A percentile compares a stretch with the other conserved stretches of the same genome.
These are phyloP conservation scores for Drosophila flavopinicola DNA, from an alignment of 2,888 invertebrate species.

Conservation along the genomic window DNA sequence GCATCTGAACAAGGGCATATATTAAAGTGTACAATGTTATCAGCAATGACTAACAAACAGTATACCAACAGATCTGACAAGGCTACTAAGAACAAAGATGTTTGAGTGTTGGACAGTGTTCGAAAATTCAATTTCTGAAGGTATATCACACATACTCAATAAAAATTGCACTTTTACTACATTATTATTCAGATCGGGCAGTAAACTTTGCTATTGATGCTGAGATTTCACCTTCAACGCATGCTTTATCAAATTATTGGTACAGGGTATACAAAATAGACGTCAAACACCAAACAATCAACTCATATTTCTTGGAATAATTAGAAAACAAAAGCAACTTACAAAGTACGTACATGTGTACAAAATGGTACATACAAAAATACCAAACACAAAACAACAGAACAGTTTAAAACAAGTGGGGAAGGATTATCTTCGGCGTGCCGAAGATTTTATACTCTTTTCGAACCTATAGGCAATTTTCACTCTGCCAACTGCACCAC, in stretches of 20 bases:
- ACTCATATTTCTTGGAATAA: conserved; percentile 47
- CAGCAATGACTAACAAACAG: conserved; percentile 19
- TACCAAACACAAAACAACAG: conserved; percentile 5
- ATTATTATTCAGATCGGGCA: too few species aligned
- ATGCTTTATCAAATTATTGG: neutral
- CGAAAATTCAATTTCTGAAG: neutral
- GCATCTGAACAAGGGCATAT: conserved; percentile 4
- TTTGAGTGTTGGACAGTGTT: neutral
- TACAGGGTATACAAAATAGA: conserved; percentile 1
- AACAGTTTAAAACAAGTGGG: too few species aligned
- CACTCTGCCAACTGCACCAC: too few species aligned
- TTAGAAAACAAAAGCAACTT: conserved; percentile 22
- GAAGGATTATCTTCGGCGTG: too few species aligned
- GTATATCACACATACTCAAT: too few species aligned
- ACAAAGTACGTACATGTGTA: conserved; percentile 18
- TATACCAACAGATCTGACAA: neutral
- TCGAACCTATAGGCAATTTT: too few species aligned
- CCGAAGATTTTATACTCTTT: too few species aligned
- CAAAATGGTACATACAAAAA: conserved; percentile 15
- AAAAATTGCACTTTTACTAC: too few species aligned
- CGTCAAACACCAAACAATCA: conserved; percentile 5
- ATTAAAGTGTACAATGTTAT: conserved; percentile 13
- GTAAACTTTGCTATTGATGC: too few species aligned
- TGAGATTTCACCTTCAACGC: neutral
- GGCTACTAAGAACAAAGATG: neutral